phyloP scores from a whole-genome alignment of 2,797 vertebrate species.

The Mormyrops attenuatus region DNA sequence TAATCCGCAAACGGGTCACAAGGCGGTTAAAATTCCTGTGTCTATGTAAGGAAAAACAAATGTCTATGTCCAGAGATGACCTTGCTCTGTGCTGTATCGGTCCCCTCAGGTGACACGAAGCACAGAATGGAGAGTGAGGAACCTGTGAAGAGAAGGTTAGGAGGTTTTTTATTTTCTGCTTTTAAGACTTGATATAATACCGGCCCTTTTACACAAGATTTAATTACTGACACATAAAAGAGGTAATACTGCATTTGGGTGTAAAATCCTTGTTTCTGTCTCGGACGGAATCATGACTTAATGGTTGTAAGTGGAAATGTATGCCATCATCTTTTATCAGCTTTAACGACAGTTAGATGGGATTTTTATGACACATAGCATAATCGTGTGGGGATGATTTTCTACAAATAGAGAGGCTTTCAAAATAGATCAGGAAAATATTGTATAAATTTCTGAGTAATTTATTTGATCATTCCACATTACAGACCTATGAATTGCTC shows the following conservation, averaged over 20 bases:
- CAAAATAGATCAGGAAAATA: conserved; percentile 80
- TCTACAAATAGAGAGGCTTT: conserved; percentile 71
- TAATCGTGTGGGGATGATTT: conserved; percentile 65
- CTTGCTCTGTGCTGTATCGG: conserved; percentile 66
- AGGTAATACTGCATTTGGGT: conserved; percentile 21
- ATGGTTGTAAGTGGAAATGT: conserved; percentile 56
- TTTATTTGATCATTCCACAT: conserved; percentile 97
- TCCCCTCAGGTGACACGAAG: conserved; percentile 29
- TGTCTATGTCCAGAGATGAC: conserved; percentile 72
- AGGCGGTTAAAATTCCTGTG: conserved; percentile 63
- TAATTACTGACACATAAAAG: conserved; percentile 22
- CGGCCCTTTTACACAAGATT: conserved; percentile 14
- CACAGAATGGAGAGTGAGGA: background rate
- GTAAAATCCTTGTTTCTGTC: conserved; percentile 19
- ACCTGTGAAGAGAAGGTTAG: conserved; percentile 2
- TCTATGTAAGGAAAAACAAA: conserved; percentile 56
- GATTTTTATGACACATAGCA: conserved; percentile 66
- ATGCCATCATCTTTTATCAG: conserved; percentile 65
- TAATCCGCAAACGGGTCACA: conserved; percentile 86
- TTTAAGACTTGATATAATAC: conserved; percentile 12
- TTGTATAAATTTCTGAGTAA: conserved; percentile 86
- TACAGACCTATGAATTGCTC: conserved; percentile 92
- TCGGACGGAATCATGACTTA: conserved; percentile 45
- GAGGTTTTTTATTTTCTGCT: conserved; percentile 31
- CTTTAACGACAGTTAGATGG: conserved; percentile 53